These are phyloP conservation scores for Byasa hedistus DNA, from an alignment of 2,888 invertebrate genomes.

Conservation along the genomic window DNA sequence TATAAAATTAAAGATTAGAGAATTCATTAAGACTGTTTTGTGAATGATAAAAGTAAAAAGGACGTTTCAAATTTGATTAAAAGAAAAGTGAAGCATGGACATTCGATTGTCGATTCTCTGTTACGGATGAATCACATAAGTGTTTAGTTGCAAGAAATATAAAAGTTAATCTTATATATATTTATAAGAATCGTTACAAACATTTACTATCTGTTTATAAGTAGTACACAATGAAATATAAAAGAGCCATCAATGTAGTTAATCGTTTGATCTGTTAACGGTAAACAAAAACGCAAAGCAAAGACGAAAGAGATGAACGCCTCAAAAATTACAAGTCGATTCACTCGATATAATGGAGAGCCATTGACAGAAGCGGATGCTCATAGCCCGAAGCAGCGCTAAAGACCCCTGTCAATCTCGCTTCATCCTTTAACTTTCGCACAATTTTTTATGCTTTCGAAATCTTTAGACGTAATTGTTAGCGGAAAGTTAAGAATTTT, in stretches of 20 bases:
- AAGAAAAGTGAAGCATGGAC: too few species aligned
- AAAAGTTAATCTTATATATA: too few species aligned
- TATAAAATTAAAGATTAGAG: too few species aligned
- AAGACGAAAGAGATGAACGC: conserved; percentile 33
- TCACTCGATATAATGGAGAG: conserved; percentile 57
- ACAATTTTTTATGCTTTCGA: conserved; percentile 67
- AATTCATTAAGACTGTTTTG: too few species aligned
- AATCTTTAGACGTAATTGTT: conserved; percentile 34
- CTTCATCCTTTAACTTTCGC: conserved; percentile 59
- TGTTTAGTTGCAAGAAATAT: too few species aligned
- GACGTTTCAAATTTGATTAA: too few species aligned
- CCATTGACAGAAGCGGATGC: conserved; percentile 56
- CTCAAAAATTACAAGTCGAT: conserved; percentile 52
- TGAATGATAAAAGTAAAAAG: too few species aligned
- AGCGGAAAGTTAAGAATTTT: conserved; percentile 7
- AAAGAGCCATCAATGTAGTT: conserved; percentile 4
- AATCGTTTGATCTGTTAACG: conserved; percentile 22
- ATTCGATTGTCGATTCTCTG: too few species aligned
- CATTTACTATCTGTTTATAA: too few species aligned
- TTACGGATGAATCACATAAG: too few species aligned
- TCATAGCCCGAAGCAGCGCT: conserved; percentile 51
- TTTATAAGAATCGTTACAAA: too few species aligned
- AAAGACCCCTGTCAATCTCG: conserved; percentile 67
- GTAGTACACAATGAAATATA: too few species aligned
- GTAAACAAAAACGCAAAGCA: conserved; percentile 22